Conservation (phyloP, 2,888 invertebrate genomes). For the Isotomurus palustris region DNA sequence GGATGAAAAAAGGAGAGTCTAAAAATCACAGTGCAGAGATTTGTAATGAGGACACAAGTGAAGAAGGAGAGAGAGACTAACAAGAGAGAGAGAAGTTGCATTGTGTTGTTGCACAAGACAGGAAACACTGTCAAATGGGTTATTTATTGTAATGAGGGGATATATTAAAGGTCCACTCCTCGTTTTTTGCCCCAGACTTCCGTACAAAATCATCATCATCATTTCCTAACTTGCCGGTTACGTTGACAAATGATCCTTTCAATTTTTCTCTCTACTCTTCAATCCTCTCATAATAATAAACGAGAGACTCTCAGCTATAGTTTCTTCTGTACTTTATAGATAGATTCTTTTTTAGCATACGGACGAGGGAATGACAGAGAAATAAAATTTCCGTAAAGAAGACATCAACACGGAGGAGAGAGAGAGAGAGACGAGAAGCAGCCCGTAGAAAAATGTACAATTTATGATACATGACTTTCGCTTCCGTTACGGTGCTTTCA, state of each 20-base stretch:
- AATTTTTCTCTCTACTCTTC: neutral
- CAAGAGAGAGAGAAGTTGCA: too few relatives aligned
- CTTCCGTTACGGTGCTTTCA: too few relatives aligned
- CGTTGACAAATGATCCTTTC: conserved; percentile 2
- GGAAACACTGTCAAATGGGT: conserved; percentile 17
- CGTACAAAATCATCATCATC: conserved; percentile 2
- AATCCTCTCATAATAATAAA: neutral
- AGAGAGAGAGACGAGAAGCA: too few relatives aligned
- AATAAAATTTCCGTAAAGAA: conserved; percentile 3
- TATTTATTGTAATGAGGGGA: conserved; percentile 30
- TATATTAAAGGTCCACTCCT: conserved; percentile 1
- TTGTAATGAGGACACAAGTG: too few relatives aligned
- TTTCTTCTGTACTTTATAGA: too few relatives aligned
- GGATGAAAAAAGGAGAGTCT: too few relatives aligned
- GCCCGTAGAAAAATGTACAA: too few relatives aligned
- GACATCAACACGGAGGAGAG: neutral
- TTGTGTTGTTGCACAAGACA: too few relatives aligned
- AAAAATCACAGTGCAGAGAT: too few relatives aligned
- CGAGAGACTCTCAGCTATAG: neutral
- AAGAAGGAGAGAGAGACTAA: too few relatives aligned
- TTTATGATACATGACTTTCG: too few relatives aligned
- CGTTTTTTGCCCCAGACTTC: conserved; percentile 1
- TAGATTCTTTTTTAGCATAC: too few relatives aligned
- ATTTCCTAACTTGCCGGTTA: conserved; percentile 4
- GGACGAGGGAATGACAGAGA: neutral